Conservation (phyloP, 2,797 vertebrate genomes). For the Pseudomugil tenellus region DNA sequence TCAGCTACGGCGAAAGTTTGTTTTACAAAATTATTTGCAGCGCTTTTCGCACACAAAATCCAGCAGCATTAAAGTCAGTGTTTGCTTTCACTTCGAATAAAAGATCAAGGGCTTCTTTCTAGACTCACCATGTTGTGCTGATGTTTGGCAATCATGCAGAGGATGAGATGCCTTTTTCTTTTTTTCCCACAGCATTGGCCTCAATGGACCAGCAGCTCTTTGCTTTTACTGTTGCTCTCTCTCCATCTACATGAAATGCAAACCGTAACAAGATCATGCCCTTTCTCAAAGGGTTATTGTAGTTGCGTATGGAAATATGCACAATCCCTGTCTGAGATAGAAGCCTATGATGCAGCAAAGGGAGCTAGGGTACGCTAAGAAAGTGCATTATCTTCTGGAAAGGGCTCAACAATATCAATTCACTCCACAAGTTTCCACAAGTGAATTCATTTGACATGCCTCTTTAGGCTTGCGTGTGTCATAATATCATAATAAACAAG, state of each 20-base stretch:
- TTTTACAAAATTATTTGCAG: slow-evolving; percentile 3
- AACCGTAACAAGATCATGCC: slow-evolving; percentile 53
- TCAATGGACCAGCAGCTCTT: slow-evolving; percentile 60
- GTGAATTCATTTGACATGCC: slow-evolving; percentile 16
- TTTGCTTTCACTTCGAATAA: slow-evolving; percentile 63
- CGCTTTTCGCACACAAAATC: slow-evolving; percentile 9
- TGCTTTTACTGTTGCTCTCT: slow-evolving; percentile 51
- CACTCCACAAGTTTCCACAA: slow-evolving; percentile 12
- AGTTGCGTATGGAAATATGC: slow-evolving; percentile 54
- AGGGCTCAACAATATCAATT: slow-evolving; percentile 8
- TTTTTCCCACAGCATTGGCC: slow-evolving; percentile 50
- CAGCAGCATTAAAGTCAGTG: slow-evolving; percentile 44
- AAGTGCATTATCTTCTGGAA: slow-evolving; percentile 55
- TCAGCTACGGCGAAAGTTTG: slow-evolving; percentile 3
- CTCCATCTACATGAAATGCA: slow-evolving; percentile 56
- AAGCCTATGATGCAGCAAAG: slow-evolving; percentile 38
- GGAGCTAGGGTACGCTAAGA: slow-evolving; percentile 35
- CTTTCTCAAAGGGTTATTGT: slow-evolving; percentile 50
- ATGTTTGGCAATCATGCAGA: slow-evolving; percentile 60
- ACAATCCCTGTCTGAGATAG: slow-evolving; percentile 59
- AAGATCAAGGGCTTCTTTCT: slow-evolving; percentile 59
- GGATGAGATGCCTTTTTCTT: slow-evolving; percentile 50
- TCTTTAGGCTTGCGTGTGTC: slow-evolving; percentile 12
- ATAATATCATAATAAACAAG: slow-evolving; percentile 4
- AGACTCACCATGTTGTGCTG: slow-evolving; percentile 42